Percentiles rank a stretch among this genome's conserved stretches.
Evolutionary conservation across 1,140 invertebrate genomes (phyloP).

Genomic region (Drosophila burlai): DNA sequence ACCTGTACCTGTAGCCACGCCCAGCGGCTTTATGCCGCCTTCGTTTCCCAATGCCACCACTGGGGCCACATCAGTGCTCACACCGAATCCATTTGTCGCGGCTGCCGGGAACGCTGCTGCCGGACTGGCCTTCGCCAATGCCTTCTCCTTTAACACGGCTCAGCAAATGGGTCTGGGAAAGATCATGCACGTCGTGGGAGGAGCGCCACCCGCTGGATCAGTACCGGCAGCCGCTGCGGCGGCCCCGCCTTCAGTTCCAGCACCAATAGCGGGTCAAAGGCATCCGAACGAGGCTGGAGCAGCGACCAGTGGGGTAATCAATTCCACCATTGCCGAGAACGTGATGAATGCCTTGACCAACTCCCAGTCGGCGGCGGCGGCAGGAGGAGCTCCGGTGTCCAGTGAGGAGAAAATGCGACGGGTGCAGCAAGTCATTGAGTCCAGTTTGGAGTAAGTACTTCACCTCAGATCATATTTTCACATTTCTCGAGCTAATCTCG

Average conservation of each 20-base stretch:
- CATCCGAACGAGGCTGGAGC: slow-evolving; percentile 32
- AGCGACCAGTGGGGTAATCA: slow-evolving; percentile 65
- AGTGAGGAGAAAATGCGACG: slow-evolving; percentile 73
- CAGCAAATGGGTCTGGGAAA: slow-evolving; percentile 75
- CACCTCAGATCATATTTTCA: no score
- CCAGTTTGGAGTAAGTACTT: slow-evolving; percentile 75
- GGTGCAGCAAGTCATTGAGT: slow-evolving; percentile 76
- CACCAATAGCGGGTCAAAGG: slow-evolving; percentile 33
- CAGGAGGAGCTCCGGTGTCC: slow-evolving; percentile 15
- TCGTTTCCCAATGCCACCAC: slow-evolving; percentile 56
- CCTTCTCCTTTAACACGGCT: slow-evolving; percentile 59
- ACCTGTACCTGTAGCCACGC: slow-evolving; percentile 66
- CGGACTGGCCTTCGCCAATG: slow-evolving; percentile 67
- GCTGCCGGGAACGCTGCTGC: slow-evolving; percentile 43
- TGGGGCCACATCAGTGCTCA: slow-evolving; percentile 65
- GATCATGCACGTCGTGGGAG: slow-evolving; percentile 72
- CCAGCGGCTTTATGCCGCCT: slow-evolving; percentile 78
- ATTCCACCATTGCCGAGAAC: slow-evolving; percentile 74
- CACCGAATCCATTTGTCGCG: slow-evolving; percentile 74
- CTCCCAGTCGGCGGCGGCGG: background rate
- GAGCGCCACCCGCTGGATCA: slow-evolving; percentile 13
- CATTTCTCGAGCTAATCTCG: background rate
- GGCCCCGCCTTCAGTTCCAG: slow-evolving; percentile 22
- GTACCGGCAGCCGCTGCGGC: slow-evolving; percentile 6
- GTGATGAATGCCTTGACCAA: slow-evolving; percentile 68